A percentile compares a stretch with the other conserved stretches of the same genome.
Evolutionary conservation across 2,113 vertebrate genomes (phyloP).

Genomic region (Orientallactaga bullata): DNA sequence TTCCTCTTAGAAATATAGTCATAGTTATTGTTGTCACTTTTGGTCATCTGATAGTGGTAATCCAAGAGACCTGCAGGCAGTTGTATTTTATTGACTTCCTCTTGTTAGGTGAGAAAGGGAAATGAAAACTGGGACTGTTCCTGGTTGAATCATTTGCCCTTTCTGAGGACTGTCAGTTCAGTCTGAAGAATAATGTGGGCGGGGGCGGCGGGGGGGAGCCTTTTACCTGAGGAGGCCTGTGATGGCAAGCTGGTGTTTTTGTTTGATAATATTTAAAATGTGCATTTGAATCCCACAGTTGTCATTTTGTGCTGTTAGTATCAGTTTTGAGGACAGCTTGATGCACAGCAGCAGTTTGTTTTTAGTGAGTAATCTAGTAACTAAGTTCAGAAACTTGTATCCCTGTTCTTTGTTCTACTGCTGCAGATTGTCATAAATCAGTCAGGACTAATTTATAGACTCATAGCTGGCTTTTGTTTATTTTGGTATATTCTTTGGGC

Average conservation of each 20-base stretch:
- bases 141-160: slow-evolving; percentile 30
- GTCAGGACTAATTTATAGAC: slow-evolving; percentile 37
- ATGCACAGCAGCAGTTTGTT: slow-evolving; percentile 6
- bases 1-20: neutral
- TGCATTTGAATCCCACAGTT: neutral
- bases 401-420: slow-evolving; percentile 24
- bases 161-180: slow-evolving; percentile 37
- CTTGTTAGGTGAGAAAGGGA: slow-evolving; percentile 36
- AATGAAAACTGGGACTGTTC: slow-evolving; percentile 35
- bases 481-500: too few relatives aligned
- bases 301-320: slow-evolving; percentile 42
- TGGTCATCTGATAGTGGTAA: slow-evolving; percentile 32
- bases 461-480: neutral
- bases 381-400: slow-evolving; percentile 22
- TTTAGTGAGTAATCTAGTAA: slow-evolving; percentile 57
- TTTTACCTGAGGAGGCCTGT: slow-evolving; percentile 20
- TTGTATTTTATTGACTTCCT: slow-evolving; percentile 45
- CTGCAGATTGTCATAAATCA: slow-evolving; percentile 56
- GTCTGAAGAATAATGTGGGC: neutral
- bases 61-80: neutral
- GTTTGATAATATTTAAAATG: slow-evolving; percentile 36
- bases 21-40: slow-evolving; percentile 11
- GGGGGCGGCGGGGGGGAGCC: neutral
- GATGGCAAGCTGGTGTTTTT: slow-evolving; percentile 21
- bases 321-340: slow-evolving; percentile 37